Evolutionary conservation across 1,140 invertebrate genomes (phyloP), one percentile per base, ranked within the genome.

Genomic region (Anadara kagoshimensis): DNA sequence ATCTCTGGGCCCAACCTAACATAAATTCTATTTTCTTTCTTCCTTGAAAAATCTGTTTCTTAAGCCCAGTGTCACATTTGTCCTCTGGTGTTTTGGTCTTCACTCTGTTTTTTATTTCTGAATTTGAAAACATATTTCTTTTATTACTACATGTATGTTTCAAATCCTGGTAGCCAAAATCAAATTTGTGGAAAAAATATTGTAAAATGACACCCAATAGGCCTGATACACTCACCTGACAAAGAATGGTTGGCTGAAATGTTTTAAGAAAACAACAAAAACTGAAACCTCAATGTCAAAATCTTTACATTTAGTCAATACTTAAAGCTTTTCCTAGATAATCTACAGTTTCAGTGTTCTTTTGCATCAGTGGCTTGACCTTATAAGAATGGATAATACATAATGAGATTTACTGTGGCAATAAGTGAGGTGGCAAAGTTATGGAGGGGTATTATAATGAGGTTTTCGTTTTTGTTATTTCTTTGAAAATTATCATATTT

Each of bases 11-110:
- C 71, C 71, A 73, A 36, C 65, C 62, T 51, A 73, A 44, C 12
- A 53, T 63, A 54, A 73, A 73, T 36, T 73, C 71, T 24, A 63
- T 22, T 43, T 73, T 73, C 49, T 73, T 73, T 12, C 26, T 41
- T 18, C 47, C 36, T 14, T n/a, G 22, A 62, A 63, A 73, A 41
- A 73, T 26, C 36, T 63, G 22, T 49, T 68, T 67, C 47, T 68
- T 73, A 45, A 73, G 20, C 20, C 26, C 47, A 22, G 45, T 58
- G 18, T 54, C 63, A 62, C 11, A 7, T 53, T 24, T 22, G 18
- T 20, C n/a, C 24, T 14, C 26, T 57, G 4, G 20, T 26, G 20
- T 68, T 24, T 26, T 66, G 12, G 51, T 51, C 18, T 22, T 62
- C 51, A 69, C 57, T 36, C 61, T 53, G 61, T 45, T 61, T 69